Conservation (phyloP, 2,113 vertebrate genomes). For the Lampris incognitus region DNA sequence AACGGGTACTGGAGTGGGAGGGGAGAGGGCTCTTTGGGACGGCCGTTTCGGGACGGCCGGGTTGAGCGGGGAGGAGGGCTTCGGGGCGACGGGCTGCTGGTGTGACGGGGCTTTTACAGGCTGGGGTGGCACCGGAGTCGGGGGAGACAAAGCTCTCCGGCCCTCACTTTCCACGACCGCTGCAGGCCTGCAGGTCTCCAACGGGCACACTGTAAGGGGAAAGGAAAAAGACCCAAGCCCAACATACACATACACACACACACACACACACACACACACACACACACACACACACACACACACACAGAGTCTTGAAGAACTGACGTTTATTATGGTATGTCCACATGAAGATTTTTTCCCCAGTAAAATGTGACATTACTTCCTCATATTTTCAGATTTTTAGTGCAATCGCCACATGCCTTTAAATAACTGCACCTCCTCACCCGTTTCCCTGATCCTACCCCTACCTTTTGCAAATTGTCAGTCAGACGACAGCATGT, state of each 20-base stretch:
- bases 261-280: neutral
- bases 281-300: neutral
- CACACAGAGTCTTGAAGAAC: too few relatives aligned
- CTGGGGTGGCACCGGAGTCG: conserved; percentile 62
- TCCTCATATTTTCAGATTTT: too few relatives aligned
- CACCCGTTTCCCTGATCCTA: too few relatives aligned
- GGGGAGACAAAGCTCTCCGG: conserved; percentile 51
- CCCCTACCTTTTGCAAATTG: too few relatives aligned
- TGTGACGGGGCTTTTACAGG: conserved; percentile 45
- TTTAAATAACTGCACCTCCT: too few relatives aligned
- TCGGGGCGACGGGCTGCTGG: conserved; percentile 49
- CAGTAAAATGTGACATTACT: too few relatives aligned
- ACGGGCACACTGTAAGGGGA: conserved; percentile 58
- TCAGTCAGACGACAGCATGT: too few relatives aligned
- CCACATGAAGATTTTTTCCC: too few relatives aligned
- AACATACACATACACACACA: neutral
- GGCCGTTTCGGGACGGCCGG: conserved; percentile 56
- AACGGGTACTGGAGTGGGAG: conserved; percentile 35
- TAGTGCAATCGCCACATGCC: too few relatives aligned
- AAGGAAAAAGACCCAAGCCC: neutral
- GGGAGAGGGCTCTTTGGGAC: conserved; percentile 50
- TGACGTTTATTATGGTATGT: too few relatives aligned
- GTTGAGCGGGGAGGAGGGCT: conserved; percentile 37
- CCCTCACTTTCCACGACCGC: conserved; percentile 66
- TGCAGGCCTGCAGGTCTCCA: conserved; percentile 67